phyloP scores from a whole-genome alignment of 2,888 invertebrate species.

The Adelognathus sp. region DNA sequence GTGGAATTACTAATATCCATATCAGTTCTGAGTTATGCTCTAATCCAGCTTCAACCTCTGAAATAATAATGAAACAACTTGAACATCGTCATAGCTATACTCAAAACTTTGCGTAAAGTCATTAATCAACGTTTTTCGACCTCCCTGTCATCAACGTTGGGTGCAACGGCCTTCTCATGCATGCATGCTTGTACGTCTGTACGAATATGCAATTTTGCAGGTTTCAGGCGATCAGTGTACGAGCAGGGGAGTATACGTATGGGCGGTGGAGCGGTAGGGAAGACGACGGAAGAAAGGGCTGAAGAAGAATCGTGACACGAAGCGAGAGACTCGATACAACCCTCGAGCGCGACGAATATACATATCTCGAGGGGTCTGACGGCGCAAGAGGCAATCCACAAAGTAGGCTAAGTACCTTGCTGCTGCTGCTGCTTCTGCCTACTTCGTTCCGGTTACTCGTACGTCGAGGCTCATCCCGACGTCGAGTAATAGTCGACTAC shows the following conservation, averaged over 20 bases:
- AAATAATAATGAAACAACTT: too few relatives aligned
- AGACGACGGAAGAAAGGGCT: constrained; percentile 35
- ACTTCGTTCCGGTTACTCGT: constrained; percentile 43
- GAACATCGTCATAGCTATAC: too few relatives aligned
- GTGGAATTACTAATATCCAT: too few relatives aligned
- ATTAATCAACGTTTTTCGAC: too few relatives aligned
- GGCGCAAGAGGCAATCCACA: constrained; percentile 66
- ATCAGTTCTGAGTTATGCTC: too few relatives aligned
- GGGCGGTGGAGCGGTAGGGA: constrained; percentile 11
- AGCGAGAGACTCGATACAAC: constrained; percentile 55
- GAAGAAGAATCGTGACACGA: constrained; percentile 57
- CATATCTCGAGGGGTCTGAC: constrained; percentile 58
- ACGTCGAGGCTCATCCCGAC: constrained; percentile 22
- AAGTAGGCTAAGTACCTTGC: constrained; percentile 71
- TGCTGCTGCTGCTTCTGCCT: constrained; percentile 43
- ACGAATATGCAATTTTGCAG: constrained; percentile 62
- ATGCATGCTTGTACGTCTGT: constrained; percentile 36
- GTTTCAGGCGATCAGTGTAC: constrained; percentile 52
- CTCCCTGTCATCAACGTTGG: too few relatives aligned
- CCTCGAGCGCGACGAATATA: constrained; percentile 53
- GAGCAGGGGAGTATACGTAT: constrained; percentile 32
- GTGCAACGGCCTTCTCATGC: constrained; percentile 47
- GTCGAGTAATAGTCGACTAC: constrained; percentile 32
- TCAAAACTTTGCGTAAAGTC: too few relatives aligned
- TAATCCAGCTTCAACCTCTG: too few relatives aligned